A percentile compares a stretch with the other conserved stretches of the same genome.
Evolutionary conservation across 2,113 vertebrate genomes (phyloP).

Genomic region (Leucopternis melanops): DNA sequence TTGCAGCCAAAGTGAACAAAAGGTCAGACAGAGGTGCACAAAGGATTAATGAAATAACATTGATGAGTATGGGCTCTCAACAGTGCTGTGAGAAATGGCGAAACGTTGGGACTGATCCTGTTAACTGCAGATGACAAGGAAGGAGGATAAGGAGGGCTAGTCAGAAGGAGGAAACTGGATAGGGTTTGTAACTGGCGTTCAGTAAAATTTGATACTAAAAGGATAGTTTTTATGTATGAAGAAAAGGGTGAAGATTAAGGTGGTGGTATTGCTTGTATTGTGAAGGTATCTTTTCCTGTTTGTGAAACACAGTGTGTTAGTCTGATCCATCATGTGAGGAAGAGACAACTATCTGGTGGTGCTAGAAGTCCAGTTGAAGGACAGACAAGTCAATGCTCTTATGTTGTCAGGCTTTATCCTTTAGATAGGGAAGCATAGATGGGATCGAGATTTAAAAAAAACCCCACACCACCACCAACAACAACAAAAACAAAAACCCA

Average conservation of each 20-base stretch:
- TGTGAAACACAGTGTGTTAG: not conserved
- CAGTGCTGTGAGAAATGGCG: not conserved
- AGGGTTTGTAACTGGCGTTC: not conserved
- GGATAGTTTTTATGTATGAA: not conserved
- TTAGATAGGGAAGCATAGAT: not conserved
- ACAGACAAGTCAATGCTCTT: not conserved
- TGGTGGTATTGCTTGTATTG: not conserved
- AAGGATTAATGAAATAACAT: not conserved
- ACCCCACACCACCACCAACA: too few relatives aligned
- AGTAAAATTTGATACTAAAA: not conserved
- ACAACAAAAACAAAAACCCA: fast-evolving
- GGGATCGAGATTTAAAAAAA: not conserved
- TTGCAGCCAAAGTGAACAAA: not conserved
- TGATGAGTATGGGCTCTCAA: not conserved
- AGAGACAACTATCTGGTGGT: not conserved
- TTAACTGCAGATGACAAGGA: not conserved
- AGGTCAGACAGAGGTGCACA: not conserved
- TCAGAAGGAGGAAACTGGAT: not conserved
- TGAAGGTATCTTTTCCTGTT: not conserved
- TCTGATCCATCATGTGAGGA: not conserved
- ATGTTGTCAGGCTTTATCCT: not conserved
- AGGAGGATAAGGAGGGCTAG: not conserved
- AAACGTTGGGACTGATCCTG: not conserved
- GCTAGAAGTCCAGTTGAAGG: not conserved
- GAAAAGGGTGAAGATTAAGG: not conserved